Conservation (phyloP, 2,888 invertebrate genomes). For the Mythimna lalbum region DNA sequence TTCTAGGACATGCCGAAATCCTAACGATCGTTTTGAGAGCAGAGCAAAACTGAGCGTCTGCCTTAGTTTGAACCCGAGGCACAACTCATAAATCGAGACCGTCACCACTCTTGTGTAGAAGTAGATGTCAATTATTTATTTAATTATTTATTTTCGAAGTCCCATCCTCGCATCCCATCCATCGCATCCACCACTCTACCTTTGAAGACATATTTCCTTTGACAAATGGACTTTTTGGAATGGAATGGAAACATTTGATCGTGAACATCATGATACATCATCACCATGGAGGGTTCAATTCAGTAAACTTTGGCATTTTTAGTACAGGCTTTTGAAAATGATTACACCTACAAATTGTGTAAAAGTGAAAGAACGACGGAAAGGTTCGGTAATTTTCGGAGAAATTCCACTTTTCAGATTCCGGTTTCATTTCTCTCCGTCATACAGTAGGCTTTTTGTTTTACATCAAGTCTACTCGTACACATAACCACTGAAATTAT, state of each 20-base stretch:
- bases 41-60: too few relatives aligned
- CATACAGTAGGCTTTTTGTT: neutral
- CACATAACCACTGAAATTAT: neutral
- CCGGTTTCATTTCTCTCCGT: neutral
- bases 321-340: constrained; percentile 47
- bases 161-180: neutral
- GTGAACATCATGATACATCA: constrained; percentile 45
- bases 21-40: too few relatives aligned
- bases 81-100: too few relatives aligned
- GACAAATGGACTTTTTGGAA: constrained; percentile 53
- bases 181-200: neutral
- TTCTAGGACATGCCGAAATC: too few relatives aligned
- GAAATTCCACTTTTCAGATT: neutral
- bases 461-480: neutral
- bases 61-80: too few relatives aligned
- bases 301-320: constrained; percentile 49
- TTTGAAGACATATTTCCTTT: constrained; percentile 43
- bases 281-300: constrained; percentile 21
- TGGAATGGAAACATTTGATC: constrained; percentile 55
- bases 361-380: constrained; percentile 17
- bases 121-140: constrained; percentile 8
- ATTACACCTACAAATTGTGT: constrained; percentile 38
- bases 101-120: neutral
- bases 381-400: neutral
- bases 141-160: constrained; percentile 18